Base-by-base conservation (phyloP, 2,888 invertebrate species). In the Phaonia tiefii region DNA sequence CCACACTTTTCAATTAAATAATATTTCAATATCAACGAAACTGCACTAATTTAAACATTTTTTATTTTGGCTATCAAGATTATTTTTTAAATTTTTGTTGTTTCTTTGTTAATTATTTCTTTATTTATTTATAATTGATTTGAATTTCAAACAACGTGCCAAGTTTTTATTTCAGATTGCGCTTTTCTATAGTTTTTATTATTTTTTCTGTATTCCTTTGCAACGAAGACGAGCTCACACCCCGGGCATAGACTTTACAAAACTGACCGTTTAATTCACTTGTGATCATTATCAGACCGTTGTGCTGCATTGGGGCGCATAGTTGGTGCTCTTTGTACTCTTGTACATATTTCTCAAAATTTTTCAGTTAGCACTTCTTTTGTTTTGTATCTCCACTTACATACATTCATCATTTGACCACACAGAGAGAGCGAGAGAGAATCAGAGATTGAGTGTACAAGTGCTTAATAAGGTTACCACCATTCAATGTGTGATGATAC, bases 241-340 rank as follows among this genome's bases (percentile, higher is more conserved):
- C 75, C 75, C 81, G 71, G 78, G 31, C 49, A 69, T 67, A 75
- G 67, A 51, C 67, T 81, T 72, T 65, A 78, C 20, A 69, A 75
- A 81, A 81, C 81, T 81, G 81, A 77, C 71, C 71, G 74, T 76
- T 74, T 54, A 39, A 71, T 71, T 78, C 60, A 54, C 54, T 78
- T 75, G 71, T 56, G 75, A 75, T 51, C 56, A 63, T 46, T 39
- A 10, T 10, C 39, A 26, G 17, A 15, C 31, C 31, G n/a, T n/a
- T n/a, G 31, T 2, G 3, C 1, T 4, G 13, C 31, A 60, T 39
- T 63, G 31, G 8, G 31, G 63, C 25, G 58, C 13, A 22, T 25
- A 26, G 49, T 5, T 10, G 58, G 31, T 58, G 58, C 15, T 5
- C 22, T 25, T 42, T 37, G 63, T 39, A 20, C 39, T 39, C 11